Conservation (phyloP, 2,888 invertebrate genomes). For the Aphelenchoides bicaudatus region DNA sequence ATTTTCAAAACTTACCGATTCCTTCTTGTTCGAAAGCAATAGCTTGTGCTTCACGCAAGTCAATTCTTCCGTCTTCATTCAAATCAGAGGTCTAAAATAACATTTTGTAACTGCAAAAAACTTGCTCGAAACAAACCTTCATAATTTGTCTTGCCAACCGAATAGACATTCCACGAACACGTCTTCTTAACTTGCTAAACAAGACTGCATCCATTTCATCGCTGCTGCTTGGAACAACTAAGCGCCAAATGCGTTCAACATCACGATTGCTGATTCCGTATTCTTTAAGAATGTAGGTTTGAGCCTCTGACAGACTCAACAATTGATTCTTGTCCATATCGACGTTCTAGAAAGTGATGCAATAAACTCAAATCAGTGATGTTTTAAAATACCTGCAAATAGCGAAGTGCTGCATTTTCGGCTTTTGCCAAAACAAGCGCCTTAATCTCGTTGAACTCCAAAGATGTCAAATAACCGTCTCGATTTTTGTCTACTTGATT, state of each 20-base stretch:
- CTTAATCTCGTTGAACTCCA: constrained; percentile 54
- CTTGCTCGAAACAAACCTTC: constrained; percentile 39
- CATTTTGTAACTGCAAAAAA: too few relatives aligned
- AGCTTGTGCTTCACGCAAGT: constrained; percentile 54
- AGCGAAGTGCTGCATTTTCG: constrained; percentile 55
- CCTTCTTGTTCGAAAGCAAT: constrained; percentile 54
- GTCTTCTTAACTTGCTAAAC: constrained; percentile 48
- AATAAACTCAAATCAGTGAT: constrained; percentile 8
- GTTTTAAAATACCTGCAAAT: constrained; percentile 39
- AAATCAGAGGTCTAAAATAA: constrained; percentile 42
- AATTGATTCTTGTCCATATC: constrained; percentile 50
- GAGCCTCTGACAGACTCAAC: constrained; percentile 52
- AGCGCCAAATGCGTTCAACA: constrained; percentile 53
- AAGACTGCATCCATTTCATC: constrained; percentile 47
- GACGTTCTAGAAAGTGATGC: constrained; percentile 38
- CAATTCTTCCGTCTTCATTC: constrained; percentile 56
- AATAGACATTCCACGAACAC: constrained; percentile 59
- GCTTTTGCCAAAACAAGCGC: constrained; percentile 55
- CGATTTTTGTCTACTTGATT: constrained; percentile 43
- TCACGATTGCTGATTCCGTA: constrained; percentile 58
- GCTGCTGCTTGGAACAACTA: constrained; percentile 47
- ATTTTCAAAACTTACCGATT: constrained; percentile 43
- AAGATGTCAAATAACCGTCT: constrained; percentile 35
- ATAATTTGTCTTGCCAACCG: constrained; percentile 56
- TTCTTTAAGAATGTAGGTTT: constrained; percentile 53